Percentiles rank a stretch among this genome's conserved stretches.
Evolutionary conservation across 2,888 invertebrate genomes (phyloP).

Genomic region (Dryobota labecula): DNA sequence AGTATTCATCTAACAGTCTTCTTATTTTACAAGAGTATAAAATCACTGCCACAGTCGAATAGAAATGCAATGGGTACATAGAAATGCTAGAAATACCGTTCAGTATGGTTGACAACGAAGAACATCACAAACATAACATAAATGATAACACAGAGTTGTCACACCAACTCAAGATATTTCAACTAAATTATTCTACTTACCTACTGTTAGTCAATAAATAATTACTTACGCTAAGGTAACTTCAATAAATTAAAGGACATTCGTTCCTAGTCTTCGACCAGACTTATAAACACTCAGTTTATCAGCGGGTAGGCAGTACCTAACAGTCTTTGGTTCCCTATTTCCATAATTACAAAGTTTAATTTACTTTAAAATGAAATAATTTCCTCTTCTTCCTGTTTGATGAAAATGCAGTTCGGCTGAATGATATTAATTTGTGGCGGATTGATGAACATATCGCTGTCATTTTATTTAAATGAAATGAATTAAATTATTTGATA

Average conservation of each 20-base stretch:
- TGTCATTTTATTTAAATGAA: constrained; percentile 66
- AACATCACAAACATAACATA: constrained; percentile 66
- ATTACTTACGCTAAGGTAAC: constrained; percentile 88
- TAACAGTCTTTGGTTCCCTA: constrained; percentile 89
- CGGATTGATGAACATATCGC: constrained; percentile 78
- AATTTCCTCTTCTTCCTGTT: constrained; percentile 86
- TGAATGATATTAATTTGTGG: constrained; percentile 83
- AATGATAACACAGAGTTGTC: constrained; percentile 58
- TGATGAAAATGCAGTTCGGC: constrained; percentile 84
- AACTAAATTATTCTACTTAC: constrained; percentile 77
- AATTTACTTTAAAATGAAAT: constrained; percentile 54
- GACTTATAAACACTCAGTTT: constrained; percentile 71
- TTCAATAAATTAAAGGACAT: constrained; percentile 87
- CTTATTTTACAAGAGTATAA: constrained; percentile 89
- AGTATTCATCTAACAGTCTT: constrained; percentile 90
- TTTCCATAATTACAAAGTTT: constrained; percentile 78
- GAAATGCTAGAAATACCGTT: constrained; percentile 76
- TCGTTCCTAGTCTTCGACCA: constrained; percentile 75
- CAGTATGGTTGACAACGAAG: constrained; percentile 65
- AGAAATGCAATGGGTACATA: constrained; percentile 86
- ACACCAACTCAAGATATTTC: constrained; percentile 67
- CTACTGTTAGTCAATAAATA: constrained; percentile 88
- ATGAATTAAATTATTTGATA: constrained; percentile 55
- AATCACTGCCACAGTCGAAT: constrained; percentile 79
- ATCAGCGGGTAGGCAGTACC: constrained; percentile 78